phyloP scores from a whole-genome alignment of 2,797 vertebrate species.

The Sebastes variabilis region DNA sequence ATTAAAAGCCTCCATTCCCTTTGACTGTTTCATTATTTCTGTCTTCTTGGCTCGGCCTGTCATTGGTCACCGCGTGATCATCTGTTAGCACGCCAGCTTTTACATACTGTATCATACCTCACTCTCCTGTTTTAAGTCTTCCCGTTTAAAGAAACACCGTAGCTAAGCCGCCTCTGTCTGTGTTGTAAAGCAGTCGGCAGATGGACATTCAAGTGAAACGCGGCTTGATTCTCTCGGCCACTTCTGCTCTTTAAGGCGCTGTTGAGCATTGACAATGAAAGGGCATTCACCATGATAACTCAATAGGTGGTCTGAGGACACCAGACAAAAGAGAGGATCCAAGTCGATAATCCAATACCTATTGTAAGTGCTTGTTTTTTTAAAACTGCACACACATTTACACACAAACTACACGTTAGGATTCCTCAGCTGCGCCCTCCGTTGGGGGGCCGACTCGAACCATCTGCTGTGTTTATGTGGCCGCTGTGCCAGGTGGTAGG shows the following conservation, averaged over 20 bases:
- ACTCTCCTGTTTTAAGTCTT: background rate
- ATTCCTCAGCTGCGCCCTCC: slow-evolving; percentile 68
- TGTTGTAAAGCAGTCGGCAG: slow-evolving; percentile 19
- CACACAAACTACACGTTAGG: slow-evolving; percentile 27
- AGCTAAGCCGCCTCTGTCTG: background rate
- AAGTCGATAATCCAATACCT: slow-evolving; percentile 60
- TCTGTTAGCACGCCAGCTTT: slow-evolving; percentile 3
- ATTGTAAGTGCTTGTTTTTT: slow-evolving; percentile 46
- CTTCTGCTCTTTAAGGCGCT: slow-evolving; percentile 54
- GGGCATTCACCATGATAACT: slow-evolving; percentile 38
- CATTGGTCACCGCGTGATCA: background rate
- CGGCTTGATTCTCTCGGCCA: slow-evolving; percentile 5
- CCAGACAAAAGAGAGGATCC: slow-evolving; percentile 41
- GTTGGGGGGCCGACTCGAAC: slow-evolving; percentile 45
- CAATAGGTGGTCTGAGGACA: slow-evolving; percentile 47
- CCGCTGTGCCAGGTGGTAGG: slow-evolving; percentile 66
- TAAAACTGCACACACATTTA: slow-evolving; percentile 22
- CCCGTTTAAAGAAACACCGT: background rate
- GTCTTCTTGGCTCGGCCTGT: slow-evolving; percentile 6
- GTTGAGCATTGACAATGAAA: slow-evolving; percentile 57
- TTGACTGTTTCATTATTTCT: slow-evolving; percentile 34
- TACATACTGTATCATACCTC: background rate
- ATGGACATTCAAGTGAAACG: slow-evolving; percentile 26
- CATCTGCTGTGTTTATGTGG: slow-evolving; percentile 66
- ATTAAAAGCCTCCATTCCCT: slow-evolving; percentile 51